These are phyloP conservation scores for Erithacus rubecula DNA, from an alignment of 2,797 vertebrate genomes.

Conservation along the genomic window DNA sequence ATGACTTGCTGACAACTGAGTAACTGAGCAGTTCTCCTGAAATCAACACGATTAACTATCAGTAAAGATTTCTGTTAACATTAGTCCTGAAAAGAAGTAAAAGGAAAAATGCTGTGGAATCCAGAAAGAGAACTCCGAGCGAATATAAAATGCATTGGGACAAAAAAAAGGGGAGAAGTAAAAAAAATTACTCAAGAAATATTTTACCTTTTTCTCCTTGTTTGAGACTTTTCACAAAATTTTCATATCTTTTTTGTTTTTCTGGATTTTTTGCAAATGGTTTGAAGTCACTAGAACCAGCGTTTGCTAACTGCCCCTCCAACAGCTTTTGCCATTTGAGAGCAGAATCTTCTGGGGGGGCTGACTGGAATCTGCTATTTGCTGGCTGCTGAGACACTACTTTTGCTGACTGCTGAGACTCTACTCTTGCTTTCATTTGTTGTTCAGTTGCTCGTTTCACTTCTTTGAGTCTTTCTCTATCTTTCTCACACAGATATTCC, in stretches of 20 bases:
- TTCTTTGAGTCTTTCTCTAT: constrained; percentile 82
- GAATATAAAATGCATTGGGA: background rate
- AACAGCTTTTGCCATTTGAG: constrained; percentile 56
- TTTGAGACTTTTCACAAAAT: constrained; percentile 81
- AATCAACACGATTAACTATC: background rate
- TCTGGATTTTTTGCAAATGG: constrained; percentile 87
- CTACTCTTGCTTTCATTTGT: constrained; percentile 35
- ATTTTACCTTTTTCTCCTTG: constrained; percentile 83
- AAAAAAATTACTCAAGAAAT: background rate
- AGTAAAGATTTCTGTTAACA: background rate
- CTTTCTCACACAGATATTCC: constrained; percentile 87
- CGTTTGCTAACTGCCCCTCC: background rate
- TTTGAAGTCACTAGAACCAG: constrained; percentile 80
- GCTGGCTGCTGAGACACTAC: constrained; percentile 63
- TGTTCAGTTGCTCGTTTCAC: constrained; percentile 74
- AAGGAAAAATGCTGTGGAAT: background rate
- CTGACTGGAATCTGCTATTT: constrained; percentile 36
- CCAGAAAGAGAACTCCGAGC: background rate
- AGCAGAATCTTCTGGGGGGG: background rate
- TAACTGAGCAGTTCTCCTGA: background rate
- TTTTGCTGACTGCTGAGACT: constrained; percentile 62
- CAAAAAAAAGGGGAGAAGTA: fast-evolving
- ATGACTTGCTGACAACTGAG: background rate
- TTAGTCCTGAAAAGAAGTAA: background rate
- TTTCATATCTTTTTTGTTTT: constrained; percentile 92